A percentile compares a stretch with the other conserved stretches of the same genome.
These are phyloP conservation scores for Drosophila anomelani DNA, from an alignment of 2,888 invertebrate species.

Conservation along the genomic window DNA sequence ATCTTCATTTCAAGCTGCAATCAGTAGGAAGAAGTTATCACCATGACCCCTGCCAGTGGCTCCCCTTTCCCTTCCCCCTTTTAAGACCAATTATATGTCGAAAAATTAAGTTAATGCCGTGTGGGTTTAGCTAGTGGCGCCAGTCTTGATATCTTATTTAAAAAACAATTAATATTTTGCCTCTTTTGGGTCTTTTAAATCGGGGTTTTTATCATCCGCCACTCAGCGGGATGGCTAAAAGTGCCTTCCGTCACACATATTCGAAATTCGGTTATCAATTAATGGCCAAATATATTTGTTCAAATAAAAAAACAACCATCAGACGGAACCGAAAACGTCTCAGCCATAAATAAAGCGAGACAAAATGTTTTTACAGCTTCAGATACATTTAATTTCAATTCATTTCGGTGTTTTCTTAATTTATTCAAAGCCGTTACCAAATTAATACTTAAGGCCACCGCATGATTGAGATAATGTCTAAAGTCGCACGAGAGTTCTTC, in stretches of 20 bases:
- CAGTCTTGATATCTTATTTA: slow-evolving; percentile 63
- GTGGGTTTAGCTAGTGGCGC: slow-evolving; percentile 64
- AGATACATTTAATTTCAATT: slow-evolving; percentile 67
- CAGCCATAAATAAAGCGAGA: slow-evolving; percentile 55
- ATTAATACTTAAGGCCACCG: slow-evolving; percentile 62
- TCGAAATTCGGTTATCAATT: slow-evolving; percentile 72
- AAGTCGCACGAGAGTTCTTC: slow-evolving; percentile 29
- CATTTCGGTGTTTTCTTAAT: slow-evolving; percentile 57
- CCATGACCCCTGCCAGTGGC: slow-evolving; percentile 17
- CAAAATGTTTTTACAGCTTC: slow-evolving; percentile 67
- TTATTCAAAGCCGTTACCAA: slow-evolving; percentile 64
- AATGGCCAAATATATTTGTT: slow-evolving; percentile 67
- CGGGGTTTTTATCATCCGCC: slow-evolving; percentile 37
- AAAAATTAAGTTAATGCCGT: slow-evolving; percentile 60
- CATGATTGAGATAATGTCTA: slow-evolving; percentile 45
- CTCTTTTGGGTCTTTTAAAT: slow-evolving; percentile 29
- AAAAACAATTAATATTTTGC: slow-evolving; percentile 67
- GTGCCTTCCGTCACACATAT: slow-evolving; percentile 76
- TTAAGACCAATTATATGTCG: slow-evolving; percentile 58
- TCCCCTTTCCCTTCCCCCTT: neutral
- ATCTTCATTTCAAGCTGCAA: slow-evolving; percentile 53
- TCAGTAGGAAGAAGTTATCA: slow-evolving; percentile 35
- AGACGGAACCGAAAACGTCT: slow-evolving; percentile 31
- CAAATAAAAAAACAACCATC: slow-evolving; percentile 42
- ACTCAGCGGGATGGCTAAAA: slow-evolving; percentile 51